These are phyloP conservation scores for Pampus argenteus DNA, from an alignment of 2,797 vertebrate genomes.

Conservation along the genomic window DNA sequence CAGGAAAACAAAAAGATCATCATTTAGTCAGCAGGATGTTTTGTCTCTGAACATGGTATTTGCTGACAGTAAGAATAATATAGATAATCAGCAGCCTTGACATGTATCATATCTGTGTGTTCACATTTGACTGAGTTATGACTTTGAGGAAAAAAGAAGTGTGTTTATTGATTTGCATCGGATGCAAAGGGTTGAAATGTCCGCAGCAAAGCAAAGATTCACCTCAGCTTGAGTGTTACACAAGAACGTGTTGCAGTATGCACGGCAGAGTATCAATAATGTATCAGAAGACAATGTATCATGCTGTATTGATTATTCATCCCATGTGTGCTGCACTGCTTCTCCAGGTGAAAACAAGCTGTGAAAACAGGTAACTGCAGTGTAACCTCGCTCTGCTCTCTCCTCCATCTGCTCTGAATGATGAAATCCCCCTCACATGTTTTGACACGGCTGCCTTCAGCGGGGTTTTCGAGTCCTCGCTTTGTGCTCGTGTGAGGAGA, in stretches of 20 bases:
- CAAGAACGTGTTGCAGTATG: background rate
- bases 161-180: background rate
- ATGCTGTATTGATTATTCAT: background rate
- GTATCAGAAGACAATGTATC: background rate
- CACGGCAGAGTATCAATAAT: background rate
- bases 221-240: background rate
- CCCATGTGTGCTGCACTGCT: background rate
- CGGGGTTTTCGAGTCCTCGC: conserved; percentile 8
- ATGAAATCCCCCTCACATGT: conserved; percentile 51
- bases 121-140: background rate
- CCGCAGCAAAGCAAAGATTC: background rate
- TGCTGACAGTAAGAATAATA: too few relatives aligned
- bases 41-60: too few relatives aligned
- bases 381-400: conserved; percentile 5
- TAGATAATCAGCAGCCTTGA: too few relatives aligned
- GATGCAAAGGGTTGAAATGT: background rate
- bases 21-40: too few relatives aligned
- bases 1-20: too few relatives aligned
- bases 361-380: conserved; percentile 35
- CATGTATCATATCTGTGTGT: background rate
- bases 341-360: background rate
- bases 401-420: conserved; percentile 45
- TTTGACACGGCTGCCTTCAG: conserved; percentile 28
- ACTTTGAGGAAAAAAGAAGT: too few relatives aligned
- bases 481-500: conserved; percentile 49